A percentile compares a stretch with the other conserved stretches of the same genome.
Conservation (phyloP, 1,140 invertebrate genomes). For the Zaprionus nigranus region DNA sequence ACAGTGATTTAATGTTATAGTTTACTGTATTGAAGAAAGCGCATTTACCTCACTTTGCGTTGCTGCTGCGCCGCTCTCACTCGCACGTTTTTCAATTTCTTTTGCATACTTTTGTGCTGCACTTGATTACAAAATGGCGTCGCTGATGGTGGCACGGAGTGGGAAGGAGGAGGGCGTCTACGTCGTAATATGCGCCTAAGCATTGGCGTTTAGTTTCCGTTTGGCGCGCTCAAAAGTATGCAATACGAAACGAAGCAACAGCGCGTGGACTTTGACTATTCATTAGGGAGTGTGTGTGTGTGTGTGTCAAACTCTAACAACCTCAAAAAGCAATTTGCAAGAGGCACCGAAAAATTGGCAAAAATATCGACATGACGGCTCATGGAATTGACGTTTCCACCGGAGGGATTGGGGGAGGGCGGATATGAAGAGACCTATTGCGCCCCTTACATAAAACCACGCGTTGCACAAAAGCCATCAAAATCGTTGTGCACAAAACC, state of each 20-base stretch:
- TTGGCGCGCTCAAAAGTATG: conserved; percentile 49
- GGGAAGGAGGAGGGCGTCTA: conserved; percentile 29
- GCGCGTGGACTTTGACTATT: conserved; percentile 74
- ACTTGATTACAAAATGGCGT: conserved; percentile 75
- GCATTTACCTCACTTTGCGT: conserved; percentile 29
- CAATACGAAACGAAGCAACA: conserved; percentile 44
- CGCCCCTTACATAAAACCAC: conserved; percentile 77
- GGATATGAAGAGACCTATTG: conserved; percentile 2
- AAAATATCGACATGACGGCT: conserved; percentile 80
- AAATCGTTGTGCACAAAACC: conserved; percentile 71
- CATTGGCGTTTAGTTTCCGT: conserved; percentile 76
- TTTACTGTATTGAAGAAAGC: conserved; percentile 64
- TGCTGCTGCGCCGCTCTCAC: not conserved
- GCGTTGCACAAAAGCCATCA: conserved; percentile 76
- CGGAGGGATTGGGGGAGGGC: not conserved
- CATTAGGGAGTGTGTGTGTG: conserved; percentile 55
- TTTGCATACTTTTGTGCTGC: conserved; percentile 77
- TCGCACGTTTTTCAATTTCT: conserved; percentile 52
- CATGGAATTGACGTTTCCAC: conserved; percentile 77
- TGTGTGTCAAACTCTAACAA: conserved; percentile 74
- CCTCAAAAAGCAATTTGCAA: conserved; percentile 81
- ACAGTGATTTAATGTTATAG: not conserved
- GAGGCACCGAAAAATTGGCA: conserved; percentile 74
- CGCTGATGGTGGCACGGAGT: conserved; percentile 36
- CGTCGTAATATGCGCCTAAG: conserved; percentile 76